A percentile compares a stretch with the other conserved stretches of the same genome.
Conservation (phyloP, 1,140 invertebrate species). For the Macrobrachium nipponense region DNA sequence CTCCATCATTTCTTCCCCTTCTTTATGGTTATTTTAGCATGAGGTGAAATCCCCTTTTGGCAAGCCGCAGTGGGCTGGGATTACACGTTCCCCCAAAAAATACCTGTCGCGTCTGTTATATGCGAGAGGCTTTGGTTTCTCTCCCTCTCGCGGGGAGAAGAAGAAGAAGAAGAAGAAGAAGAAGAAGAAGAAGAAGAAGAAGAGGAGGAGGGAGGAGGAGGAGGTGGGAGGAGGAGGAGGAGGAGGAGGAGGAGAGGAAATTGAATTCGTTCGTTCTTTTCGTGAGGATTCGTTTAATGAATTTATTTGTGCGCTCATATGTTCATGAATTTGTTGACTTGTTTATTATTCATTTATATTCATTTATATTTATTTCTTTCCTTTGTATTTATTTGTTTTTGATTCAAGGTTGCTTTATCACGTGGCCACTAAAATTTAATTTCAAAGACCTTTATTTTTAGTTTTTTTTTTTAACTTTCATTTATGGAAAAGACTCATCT, state of each 20-base stretch:
- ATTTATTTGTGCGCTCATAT: background rate
- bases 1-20: background rate
- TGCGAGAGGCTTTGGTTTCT: too few relatives aligned
- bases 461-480: background rate
- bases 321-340: background rate
- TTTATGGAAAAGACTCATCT: background rate
- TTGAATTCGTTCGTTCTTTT: too few relatives aligned
- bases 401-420: background rate
- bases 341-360: background rate
- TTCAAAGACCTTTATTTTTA: too few relatives aligned
- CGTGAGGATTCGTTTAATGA: background rate
- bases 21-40: background rate
- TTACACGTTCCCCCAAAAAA: too few relatives aligned
- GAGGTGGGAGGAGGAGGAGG: too few relatives aligned
- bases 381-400: background rate
- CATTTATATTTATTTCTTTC: background rate
- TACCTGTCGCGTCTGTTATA: too few relatives aligned
- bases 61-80: background rate
- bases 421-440: too few relatives aligned
- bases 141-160: background rate
- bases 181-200: background rate
- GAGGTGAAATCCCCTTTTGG: background rate
- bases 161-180: too few relatives aligned
- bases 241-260: too few relatives aligned
- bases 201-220: conserved; percentile 4